phyloP scores from a whole-genome alignment of 2,113 vertebrate genomes.

The Muntiacus reevesi region DNA sequence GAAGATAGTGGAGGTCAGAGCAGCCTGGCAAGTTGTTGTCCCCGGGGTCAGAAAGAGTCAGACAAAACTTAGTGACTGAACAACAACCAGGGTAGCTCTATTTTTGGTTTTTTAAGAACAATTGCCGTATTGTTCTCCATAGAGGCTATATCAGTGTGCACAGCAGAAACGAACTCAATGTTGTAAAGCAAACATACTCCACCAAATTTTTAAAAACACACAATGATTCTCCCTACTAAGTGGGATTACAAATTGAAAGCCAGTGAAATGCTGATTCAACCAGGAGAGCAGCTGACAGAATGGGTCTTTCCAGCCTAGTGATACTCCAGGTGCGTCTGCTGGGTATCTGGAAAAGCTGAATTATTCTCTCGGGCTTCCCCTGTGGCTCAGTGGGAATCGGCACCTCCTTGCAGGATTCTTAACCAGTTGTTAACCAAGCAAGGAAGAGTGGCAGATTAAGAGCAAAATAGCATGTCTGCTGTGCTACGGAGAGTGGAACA shows the following conservation, averaged over 20 bases:
- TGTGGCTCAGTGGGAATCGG: rapidly evolving
- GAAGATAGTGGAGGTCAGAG: not conserved
- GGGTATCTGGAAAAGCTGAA: not conserved
- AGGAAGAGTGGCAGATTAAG: not conserved
- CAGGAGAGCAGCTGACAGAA: not conserved
- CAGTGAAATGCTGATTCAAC: not conserved
- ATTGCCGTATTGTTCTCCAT: not conserved
- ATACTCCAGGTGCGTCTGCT: not conserved
- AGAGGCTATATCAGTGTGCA: not conserved
- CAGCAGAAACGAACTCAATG: not conserved
- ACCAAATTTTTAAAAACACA: not conserved
- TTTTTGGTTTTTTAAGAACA: not conserved
- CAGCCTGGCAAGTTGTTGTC: not conserved
- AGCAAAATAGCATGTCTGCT: not conserved
- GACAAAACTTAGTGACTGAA: not conserved
- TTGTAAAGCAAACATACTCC: not conserved
- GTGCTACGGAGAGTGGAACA: no score
- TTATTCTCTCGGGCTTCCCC: not conserved
- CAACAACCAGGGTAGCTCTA: not conserved
- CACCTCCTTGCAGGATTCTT: not conserved
- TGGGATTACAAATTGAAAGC: not conserved
- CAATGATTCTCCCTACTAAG: not conserved
- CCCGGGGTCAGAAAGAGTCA: not conserved
- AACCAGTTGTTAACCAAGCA: not conserved
- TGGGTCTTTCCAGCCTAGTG: not conserved